These are phyloP conservation scores for Anguilla pacifica DNA, from an alignment of 2,797 vertebrate species.

Conservation along the genomic window DNA sequence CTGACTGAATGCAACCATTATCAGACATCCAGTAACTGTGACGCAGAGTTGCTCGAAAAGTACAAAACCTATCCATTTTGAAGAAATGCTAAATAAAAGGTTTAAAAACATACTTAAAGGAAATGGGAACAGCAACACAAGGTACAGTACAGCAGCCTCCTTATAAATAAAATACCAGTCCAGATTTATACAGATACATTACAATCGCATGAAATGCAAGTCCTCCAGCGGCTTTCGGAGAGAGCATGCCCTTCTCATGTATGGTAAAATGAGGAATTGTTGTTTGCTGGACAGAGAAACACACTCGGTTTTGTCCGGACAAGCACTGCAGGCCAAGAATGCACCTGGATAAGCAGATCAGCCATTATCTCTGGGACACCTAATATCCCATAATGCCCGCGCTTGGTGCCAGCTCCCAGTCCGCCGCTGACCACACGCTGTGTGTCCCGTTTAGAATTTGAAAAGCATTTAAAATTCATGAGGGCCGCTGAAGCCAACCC, in stretches of 20 bases:
- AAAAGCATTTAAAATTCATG: slow-evolving; percentile 96
- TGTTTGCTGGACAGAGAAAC: slow-evolving; percentile 59
- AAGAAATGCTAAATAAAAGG: background rate
- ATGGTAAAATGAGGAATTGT: slow-evolving; percentile 66
- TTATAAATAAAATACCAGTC: slow-evolving; percentile 48
- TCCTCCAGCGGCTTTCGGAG: slow-evolving; percentile 52
- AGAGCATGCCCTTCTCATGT: slow-evolving; percentile 62
- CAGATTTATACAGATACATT: slow-evolving; percentile 59
- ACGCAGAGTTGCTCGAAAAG: background rate
- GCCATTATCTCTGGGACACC: slow-evolving; percentile 85
- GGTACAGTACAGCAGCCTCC: background rate
- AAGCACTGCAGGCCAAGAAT: slow-evolving; percentile 75
- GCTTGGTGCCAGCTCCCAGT: slow-evolving; percentile 74
- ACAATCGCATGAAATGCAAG: slow-evolving; percentile 59
- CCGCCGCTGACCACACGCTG: slow-evolving; percentile 72
- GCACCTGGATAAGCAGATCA: slow-evolving; percentile 75
- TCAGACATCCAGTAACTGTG: background rate
- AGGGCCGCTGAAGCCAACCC: slow-evolving; percentile 78
- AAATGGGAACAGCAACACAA: slow-evolving; percentile 16
- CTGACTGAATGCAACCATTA: background rate
- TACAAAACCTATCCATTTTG: background rate
- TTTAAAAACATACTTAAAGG: background rate
- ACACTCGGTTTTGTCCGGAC: slow-evolving; percentile 66
- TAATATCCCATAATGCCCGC: slow-evolving; percentile 75
- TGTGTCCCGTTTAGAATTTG: slow-evolving; percentile 83